Evolutionary conservation across 2,113 vertebrate species (phyloP), one percentile per base, ranked within the genome.

Genomic region (Triplophysa rosa): DNA sequence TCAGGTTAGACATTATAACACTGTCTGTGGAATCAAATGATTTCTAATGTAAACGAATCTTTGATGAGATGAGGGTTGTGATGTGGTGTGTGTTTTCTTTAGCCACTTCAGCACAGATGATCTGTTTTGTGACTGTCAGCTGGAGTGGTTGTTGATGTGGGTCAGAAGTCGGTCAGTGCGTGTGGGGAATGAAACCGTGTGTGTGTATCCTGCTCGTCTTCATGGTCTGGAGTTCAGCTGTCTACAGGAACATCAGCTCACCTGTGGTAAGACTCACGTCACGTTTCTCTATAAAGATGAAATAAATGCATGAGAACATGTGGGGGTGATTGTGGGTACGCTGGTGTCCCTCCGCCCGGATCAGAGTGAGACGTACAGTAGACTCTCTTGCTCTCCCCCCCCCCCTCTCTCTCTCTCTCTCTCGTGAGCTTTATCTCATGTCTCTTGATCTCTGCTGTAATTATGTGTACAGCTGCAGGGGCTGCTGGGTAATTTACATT

Each of bases 91-190:
- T 14, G 26, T 81, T 56, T 80, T 82, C 63, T 23, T 14, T 80
- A 97, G 95, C 75, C 93, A 94, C 85, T 95, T 97, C 85, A 89
- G 89, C 83, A 93, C 94, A 0, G 95, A 96, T 81, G 93, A 92
- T 4, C 90, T 97, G 78, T 95, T 94, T 84, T 97, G 96, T 87
- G 96, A 97, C 90, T 97, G 96, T 82, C 95, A 96, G 89, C 91
- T 97, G 29, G 92, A 88, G 74, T 96, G 95, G 96, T 82, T 97
- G 75, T 87, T 95, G 80, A 84, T 90, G 7, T 97, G 95, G 96
- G 90, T 94, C 64, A 92, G 88, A 62, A 89, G 87, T 16, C 87
- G 91, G 73, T 92, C 91, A 0, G 92, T 96, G 78, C 91, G 91
- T 58, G 92, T 96, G 13, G 91, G 91, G 0, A 95, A 97, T 64